Evolutionary conservation across 2,113 vertebrate genomes (phyloP).

Genomic region (Sinocyclocheilus grahami): DNA sequence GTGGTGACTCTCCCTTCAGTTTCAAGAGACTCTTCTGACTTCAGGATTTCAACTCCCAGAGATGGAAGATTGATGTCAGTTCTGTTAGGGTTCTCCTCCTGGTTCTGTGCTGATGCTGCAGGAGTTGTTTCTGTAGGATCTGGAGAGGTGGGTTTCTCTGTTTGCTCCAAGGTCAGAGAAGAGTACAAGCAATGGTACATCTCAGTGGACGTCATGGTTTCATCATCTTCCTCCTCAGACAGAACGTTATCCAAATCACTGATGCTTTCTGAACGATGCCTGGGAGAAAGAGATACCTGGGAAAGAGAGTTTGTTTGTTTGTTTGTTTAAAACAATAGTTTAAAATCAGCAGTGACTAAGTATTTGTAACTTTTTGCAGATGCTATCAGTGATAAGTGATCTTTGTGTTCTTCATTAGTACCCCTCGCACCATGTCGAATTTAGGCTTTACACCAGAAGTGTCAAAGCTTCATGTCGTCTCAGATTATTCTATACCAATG

Average conservation of each 20-base stretch:
- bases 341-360: no score
- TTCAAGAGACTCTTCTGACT: background rate
- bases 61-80: background rate
- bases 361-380: no score
- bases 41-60: background rate
- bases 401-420: no score
- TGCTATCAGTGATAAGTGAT: no score
- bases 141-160: background rate
- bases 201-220: slow-evolving; percentile 18
- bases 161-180: slow-evolving; percentile 28
- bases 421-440: no score
- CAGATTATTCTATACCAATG: no score
- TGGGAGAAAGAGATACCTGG: slow-evolving; percentile 48
- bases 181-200: slow-evolving; percentile 55
- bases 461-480: no score
- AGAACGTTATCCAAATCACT: slow-evolving; percentile 74
- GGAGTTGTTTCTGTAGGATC: background rate
- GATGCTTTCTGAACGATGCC: slow-evolving; percentile 71
- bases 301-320: background rate
- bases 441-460: no score
- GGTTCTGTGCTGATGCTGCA: background rate
- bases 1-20: slow-evolving; percentile 32
- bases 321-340: no score
- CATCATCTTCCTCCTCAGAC: slow-evolving; percentile 72
- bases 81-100: background rate